These are phyloP conservation scores for Yponomeuta plumbellus DNA, from an alignment of 2,888 invertebrate species.

Conservation along the genomic window DNA sequence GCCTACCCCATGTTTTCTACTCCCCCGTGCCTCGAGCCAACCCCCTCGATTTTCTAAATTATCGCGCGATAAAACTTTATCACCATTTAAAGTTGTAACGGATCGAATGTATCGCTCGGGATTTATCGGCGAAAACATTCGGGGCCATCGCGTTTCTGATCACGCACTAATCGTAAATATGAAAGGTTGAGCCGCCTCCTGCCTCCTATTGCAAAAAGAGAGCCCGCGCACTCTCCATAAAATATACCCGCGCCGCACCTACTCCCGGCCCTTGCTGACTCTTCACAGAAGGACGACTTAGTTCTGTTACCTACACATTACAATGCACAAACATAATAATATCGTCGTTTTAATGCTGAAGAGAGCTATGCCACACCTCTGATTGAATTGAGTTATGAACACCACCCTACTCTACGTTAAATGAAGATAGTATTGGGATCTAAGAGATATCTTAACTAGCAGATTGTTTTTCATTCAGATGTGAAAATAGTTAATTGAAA, in stretches of 20 bases:
- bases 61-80: neutral
- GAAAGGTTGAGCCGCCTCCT: slow-evolving; percentile 73
- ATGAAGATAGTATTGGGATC: no score
- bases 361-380: no score
- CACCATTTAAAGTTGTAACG: neutral
- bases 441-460: no score
- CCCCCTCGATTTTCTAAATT: neutral
- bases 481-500: no score
- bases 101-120: slow-evolving; percentile 10
- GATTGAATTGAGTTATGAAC: no score
- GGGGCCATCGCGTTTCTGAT: slow-evolving; percentile 71
- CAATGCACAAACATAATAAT: no score
- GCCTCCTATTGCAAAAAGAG: slow-evolving; percentile 74
- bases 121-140: slow-evolving; percentile 45
- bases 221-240: slow-evolving; percentile 67
- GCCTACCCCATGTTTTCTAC: no score
- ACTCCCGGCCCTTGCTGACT: neutral
- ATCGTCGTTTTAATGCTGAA: no score
- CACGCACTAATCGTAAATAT: slow-evolving; percentile 76
- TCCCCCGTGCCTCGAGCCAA: no score
- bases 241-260: slow-evolving; percentile 58
- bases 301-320: no score
- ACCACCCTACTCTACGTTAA: no score
- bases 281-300: neutral
- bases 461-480: no score